Evolutionary conservation across 2,888 invertebrate species (phyloP).

Genomic region (Pseudococcus jackbeardsleyi): DNA sequence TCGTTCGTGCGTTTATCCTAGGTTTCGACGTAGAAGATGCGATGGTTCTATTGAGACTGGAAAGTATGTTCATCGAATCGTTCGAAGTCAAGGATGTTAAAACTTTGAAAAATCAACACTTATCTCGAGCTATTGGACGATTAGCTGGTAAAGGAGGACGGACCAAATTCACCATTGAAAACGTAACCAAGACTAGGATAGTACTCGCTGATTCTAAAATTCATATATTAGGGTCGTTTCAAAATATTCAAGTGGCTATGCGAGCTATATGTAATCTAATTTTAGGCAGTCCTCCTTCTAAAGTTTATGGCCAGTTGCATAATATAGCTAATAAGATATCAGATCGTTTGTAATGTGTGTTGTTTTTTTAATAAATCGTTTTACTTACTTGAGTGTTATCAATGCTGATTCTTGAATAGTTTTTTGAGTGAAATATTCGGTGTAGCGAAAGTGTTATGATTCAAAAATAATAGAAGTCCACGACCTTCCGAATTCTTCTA

Average conservation of each 20-base stretch:
- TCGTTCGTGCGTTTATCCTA: slow-evolving; percentile 94
- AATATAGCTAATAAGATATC: slow-evolving; percentile 62
- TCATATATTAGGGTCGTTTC: slow-evolving; percentile 96
- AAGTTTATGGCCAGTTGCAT: slow-evolving; percentile 92
- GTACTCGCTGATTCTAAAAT: slow-evolving; percentile 97
- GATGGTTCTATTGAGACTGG: slow-evolving; percentile 90
- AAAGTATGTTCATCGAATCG: slow-evolving; percentile 96
- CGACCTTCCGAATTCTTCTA: too few relatives aligned
- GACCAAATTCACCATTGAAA: slow-evolving; percentile 98
- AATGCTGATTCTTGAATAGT: too few relatives aligned
- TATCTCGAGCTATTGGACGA: slow-evolving; percentile 95
- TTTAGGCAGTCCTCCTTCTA: slow-evolving; percentile 95
- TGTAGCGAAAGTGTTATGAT: too few relatives aligned
- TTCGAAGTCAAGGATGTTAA: slow-evolving; percentile 98
- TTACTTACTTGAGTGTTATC: not conserved
- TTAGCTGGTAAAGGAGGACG: slow-evolving; percentile 97
- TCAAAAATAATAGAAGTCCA: too few relatives aligned
- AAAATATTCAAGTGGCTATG: slow-evolving; percentile 95
- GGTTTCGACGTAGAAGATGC: slow-evolving; percentile 99
- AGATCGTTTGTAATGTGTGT: slow-evolving; percentile 56
- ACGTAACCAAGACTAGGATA: slow-evolving; percentile 97
- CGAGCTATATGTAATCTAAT: slow-evolving; percentile 96
- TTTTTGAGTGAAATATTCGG: too few relatives aligned
- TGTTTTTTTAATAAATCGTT: not conserved
- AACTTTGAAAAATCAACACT: slow-evolving; percentile 93